phyloP scores from a whole-genome alignment of 2,888 invertebrate genomes.

The Cheilosia urbana region DNA sequence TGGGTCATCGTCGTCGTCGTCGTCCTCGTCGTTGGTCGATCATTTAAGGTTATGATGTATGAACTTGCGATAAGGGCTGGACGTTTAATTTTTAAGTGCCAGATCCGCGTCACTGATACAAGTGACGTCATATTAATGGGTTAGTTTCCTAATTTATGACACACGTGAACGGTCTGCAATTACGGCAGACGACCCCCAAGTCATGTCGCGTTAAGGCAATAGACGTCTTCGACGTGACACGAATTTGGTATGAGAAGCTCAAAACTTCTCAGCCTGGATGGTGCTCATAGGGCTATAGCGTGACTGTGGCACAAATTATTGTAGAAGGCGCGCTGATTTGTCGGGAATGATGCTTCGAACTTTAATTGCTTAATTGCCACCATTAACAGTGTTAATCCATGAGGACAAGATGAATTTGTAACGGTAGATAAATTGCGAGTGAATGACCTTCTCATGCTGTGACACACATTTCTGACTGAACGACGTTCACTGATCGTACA shows the following conservation, averaged over 20 bases:
- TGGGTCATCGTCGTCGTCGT: conserved; percentile 11
- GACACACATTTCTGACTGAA: not conserved
- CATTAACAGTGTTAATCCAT: conserved; percentile 56
- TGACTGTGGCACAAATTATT: conserved; percentile 51
- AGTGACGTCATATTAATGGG: conserved; percentile 58
- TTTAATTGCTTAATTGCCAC: conserved; percentile 66
- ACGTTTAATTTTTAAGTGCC: conserved; percentile 44
- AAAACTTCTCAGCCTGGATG: not conserved
- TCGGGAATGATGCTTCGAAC: conserved; percentile 51
- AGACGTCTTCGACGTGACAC: conserved; percentile 2
- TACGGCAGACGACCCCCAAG: not conserved
- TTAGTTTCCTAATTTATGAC: conserved; percentile 46
- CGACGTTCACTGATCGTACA: not conserved
- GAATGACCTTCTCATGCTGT: conserved; percentile 57
- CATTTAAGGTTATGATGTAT: conserved; percentile 54
- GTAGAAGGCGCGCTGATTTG: conserved; percentile 26
- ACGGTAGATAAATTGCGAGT: conserved; percentile 57
- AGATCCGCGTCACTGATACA: conserved; percentile 48
- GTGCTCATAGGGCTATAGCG: not conserved
- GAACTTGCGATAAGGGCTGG: conserved; percentile 46
- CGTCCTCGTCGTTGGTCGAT: conserved; percentile 14
- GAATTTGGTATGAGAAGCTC: not conserved
- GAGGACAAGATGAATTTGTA: conserved; percentile 19
- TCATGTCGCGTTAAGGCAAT: conserved; percentile 16
- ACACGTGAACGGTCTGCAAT: conserved; percentile 13